A percentile compares a stretch with the other conserved stretches of the same genome.
phyloP scores from a whole-genome alignment of 2,113 vertebrate genomes.

The Candoia aspera region DNA sequence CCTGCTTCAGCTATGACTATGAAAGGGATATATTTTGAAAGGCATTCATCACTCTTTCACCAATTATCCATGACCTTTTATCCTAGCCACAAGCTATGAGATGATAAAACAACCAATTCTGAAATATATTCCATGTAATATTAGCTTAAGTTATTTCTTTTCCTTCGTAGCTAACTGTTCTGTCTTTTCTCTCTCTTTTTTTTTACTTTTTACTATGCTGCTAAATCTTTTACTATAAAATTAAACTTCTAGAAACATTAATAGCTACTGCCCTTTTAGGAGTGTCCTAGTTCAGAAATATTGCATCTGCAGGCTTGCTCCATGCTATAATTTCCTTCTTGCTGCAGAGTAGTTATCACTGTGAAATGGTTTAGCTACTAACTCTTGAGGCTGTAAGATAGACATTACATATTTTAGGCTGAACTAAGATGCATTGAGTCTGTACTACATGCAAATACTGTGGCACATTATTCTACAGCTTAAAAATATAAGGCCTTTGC shows the following conservation, averaged over 20 bases:
- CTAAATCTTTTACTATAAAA: constrained; percentile 49
- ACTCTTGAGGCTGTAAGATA: not conserved
- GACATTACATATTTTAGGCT: constrained; percentile 17
- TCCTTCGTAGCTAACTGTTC: constrained; percentile 39
- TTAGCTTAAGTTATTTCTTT: constrained; percentile 68
- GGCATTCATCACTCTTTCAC: constrained; percentile 57
- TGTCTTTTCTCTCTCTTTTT: constrained; percentile 19
- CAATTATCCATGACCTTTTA: constrained; percentile 71
- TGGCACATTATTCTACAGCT: not conserved
- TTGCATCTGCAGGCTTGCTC: constrained; percentile 48
- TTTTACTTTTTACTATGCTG: constrained; percentile 44
- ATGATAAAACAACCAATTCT: constrained; percentile 64
- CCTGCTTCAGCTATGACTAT: constrained; percentile 37
- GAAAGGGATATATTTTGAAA: constrained; percentile 46
- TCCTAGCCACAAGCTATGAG: constrained; percentile 58
- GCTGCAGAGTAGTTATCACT: constrained; percentile 30
- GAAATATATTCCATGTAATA: constrained; percentile 65
- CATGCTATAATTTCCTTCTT: constrained; percentile 27
- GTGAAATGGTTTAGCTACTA: constrained; percentile 19
- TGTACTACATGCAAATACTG: not conserved
- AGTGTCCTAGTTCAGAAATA: constrained; percentile 62
- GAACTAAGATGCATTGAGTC: not conserved
- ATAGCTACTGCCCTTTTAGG: constrained; percentile 66
- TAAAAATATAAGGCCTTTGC: not conserved
- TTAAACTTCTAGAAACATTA: constrained; percentile 61